Conservation (phyloP, 2,888 invertebrate genomes). For the Nomada hirtipes region DNA sequence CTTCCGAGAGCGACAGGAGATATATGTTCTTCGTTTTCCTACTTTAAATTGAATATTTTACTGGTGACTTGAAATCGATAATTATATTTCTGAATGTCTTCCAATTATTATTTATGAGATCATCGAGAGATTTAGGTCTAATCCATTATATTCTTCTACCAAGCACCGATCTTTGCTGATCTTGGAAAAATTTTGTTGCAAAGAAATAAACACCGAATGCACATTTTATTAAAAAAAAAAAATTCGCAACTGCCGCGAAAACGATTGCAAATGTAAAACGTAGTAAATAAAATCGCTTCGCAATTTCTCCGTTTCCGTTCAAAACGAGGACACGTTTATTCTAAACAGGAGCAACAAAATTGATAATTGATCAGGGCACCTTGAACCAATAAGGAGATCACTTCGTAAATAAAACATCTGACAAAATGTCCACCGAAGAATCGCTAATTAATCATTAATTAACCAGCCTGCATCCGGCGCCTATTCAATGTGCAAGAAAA, state of each 20-base stretch:
- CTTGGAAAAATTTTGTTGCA: not conserved
- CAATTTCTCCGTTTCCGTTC: not conserved
- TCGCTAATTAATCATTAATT: not conserved
- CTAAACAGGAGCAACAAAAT: not conserved
- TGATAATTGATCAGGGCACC: not conserved
- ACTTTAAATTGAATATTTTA: not conserved
- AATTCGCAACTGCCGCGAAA: not conserved
- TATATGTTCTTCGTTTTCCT: not conserved
- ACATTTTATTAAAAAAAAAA: not conserved
- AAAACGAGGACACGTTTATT: not conserved
- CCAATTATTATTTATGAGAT: not conserved
- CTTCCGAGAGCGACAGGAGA: not conserved
- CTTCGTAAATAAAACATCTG: not conserved
- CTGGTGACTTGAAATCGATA: not conserved
- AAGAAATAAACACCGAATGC: too few relatives aligned
- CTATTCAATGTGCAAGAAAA: not conserved
- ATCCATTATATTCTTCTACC: not conserved
- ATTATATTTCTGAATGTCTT: not conserved
- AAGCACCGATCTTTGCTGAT: not conserved
- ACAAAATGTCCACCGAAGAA: not conserved
- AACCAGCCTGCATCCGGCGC: not conserved
- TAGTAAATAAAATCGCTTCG: not conserved
- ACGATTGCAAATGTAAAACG: not conserved
- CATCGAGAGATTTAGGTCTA: too few relatives aligned
- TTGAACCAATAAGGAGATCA: not conserved